Evolutionary conservation across 2,888 invertebrate genomes (phyloP), one percentile per base, ranked within the genome.

Genomic region (Apocheima hispidaria): DNA sequence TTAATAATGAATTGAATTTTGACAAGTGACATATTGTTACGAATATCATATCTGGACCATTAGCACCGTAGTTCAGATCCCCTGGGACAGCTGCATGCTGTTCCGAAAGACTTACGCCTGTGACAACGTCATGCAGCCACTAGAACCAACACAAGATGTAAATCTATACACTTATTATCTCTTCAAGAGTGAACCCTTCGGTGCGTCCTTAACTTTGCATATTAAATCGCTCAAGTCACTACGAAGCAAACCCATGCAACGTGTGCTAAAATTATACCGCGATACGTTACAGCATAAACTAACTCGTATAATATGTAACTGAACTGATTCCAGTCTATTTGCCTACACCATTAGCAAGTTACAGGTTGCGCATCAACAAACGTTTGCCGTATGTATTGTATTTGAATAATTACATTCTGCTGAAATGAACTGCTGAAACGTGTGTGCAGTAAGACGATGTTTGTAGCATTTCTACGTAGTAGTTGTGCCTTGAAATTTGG

Each of bases 291-390:
- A 7, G 26, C 18, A n/a, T 20, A 20, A 48, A 35, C 48, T 33
- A n/a, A 9, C 21, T 33, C 14, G 4, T 21, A 35, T 35, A 21
- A 36, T 49, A 35, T 28, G 18, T 33, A 48, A 30, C 48, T 20
- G 20, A 30, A 48, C 48, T 35, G 49, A 49, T 49, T 49, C 48
- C 33, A 12, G 18, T 16, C 18, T 48, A 33, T 48, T 48, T 48
- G 30, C 46, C 33, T 12, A 30, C 30, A 18, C 44, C 50, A 53
- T 53, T 58, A 23, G 55, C 9, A 60, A 66, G n/a, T n/a, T 62
- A 53, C 53, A 64, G 57, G 55, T 63, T 64, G 55, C 52, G 65
- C 60, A 64, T 60, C 64, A 68, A 56, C 59, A 63, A 63, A 66
- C 63, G 52, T 60, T 60, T 60, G 51, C 49, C 12, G 35, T 14